A percentile compares a stretch with the other conserved stretches of the same genome.
phyloP scores from a whole-genome alignment of 2,113 vertebrate genomes.

The Dromas ardeola region DNA sequence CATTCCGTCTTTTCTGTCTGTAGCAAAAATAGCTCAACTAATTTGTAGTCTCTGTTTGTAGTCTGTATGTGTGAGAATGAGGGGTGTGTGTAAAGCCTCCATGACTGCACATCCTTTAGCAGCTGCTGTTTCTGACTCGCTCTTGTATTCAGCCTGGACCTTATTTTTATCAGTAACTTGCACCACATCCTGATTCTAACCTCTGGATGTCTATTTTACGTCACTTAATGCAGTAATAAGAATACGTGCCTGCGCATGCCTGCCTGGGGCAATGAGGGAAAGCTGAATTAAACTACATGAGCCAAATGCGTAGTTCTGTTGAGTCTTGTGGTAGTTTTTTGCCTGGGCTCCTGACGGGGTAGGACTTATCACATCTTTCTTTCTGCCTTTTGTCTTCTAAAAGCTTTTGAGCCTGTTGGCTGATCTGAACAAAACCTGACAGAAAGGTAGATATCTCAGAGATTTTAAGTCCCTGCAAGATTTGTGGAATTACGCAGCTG shows the following conservation, averaged over 20 bases:
- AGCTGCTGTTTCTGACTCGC: background rate
- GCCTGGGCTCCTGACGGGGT: background rate
- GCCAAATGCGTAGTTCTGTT: background rate
- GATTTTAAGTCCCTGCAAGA: background rate
- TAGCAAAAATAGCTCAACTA: constrained; percentile 56
- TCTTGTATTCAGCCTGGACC: background rate
- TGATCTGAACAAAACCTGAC: background rate
- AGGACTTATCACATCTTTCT: background rate
- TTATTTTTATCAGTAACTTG: background rate
- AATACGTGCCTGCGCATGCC: accelerated
- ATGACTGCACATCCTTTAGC: background rate
- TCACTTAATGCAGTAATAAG: background rate
- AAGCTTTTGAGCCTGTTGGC: background rate
- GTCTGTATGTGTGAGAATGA: constrained; percentile 51
- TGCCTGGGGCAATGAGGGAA: background rate
- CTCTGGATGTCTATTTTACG: background rate
- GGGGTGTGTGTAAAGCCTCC: constrained; percentile 22
- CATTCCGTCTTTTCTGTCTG: constrained; percentile 32
- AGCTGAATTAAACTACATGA: background rate
- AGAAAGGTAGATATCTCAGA: background rate
- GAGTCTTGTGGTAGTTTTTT: background rate
- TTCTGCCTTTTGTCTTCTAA: constrained; percentile 22
- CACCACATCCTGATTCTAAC: background rate
- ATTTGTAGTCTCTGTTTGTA: constrained; percentile 61
- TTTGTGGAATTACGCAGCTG: constrained; percentile 9